Base-by-base conservation (phyloP, 2,797 vertebrate genomes). In the Chloroceryle inda region DNA sequence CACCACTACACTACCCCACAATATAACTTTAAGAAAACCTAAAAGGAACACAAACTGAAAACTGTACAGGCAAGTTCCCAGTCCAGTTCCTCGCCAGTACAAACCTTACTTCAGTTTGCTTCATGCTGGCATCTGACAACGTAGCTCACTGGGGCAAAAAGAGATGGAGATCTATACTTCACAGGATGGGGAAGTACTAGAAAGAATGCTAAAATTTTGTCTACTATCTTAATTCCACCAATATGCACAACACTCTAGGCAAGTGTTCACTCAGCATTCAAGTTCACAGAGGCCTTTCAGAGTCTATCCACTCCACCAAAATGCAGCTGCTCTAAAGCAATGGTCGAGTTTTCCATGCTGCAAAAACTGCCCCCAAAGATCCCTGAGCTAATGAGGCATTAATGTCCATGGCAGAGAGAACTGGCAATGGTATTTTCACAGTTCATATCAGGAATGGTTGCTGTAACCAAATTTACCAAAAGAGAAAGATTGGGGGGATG, bases 261-360 rank as follows among this genome's bases (percentile, higher is more conserved):
- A 74, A 3, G 0, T 0, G 1, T 42, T 67, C 40, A 63, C 22
- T 44, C 31, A 52, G 21, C 27, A 83, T 0, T 8, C 38, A 47
- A 33, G 14, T 40, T 35, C 75, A 31, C 20, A 81, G 27, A 74
- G 40, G 20, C 61, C 20, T 67, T 67, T 22, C 37, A 63, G 23
- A 69, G 37, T 19, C 22, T 23, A 59, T 5, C 16, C 47, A 40
- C 18, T 68, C n/a, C 52, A 76, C 6, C 21, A 86, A 85, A 93
- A 94, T 33, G 37, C 22, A 49, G 73, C 19, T 76, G 26, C 14
- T 75, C 27, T 44, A 76, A 76, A 19, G 7, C 52, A 83, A 24
- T 5, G 10, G 11, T 19, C 40, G 68, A 23, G 24, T 64, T 58
- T 77, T 35, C 33, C 20, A 18, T 0, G 0, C 55, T n/a, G 37